A percentile compares a stretch with the other conserved stretches of the same genome.
phyloP scores from a whole-genome alignment of 2,888 invertebrate genomes.

The Meteorus colon region DNA sequence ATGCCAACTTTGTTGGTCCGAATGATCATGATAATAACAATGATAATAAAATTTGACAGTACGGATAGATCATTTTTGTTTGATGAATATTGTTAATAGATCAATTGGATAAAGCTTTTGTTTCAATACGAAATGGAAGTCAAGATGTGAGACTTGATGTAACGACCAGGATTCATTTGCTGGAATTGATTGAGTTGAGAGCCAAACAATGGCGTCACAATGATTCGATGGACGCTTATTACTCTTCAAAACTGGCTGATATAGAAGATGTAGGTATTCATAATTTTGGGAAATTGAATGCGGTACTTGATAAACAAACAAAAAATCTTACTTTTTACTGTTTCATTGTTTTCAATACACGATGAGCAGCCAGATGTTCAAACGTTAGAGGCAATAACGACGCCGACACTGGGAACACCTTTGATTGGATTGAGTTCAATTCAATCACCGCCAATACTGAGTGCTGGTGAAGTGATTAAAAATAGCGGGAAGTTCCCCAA shows the following conservation, averaged over 20 bases:
- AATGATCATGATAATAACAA: no score
- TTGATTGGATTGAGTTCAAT: slow-evolving; percentile 71
- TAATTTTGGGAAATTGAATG: slow-evolving; percentile 29
- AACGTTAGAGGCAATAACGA: slow-evolving; percentile 64
- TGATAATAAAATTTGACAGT: neutral
- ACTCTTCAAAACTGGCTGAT: slow-evolving; percentile 75
- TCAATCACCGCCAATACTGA: slow-evolving; percentile 78
- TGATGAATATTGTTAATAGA: slow-evolving; percentile 72
- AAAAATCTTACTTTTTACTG: slow-evolving; percentile 10
- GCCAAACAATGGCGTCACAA: slow-evolving; percentile 93
- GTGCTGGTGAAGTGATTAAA: slow-evolving; percentile 89
- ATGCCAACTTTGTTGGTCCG: no score
- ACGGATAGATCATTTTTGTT: slow-evolving; percentile 29
- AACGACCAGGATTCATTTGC: slow-evolving; percentile 88
- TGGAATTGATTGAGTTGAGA: slow-evolving; percentile 94
- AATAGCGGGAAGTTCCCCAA: slow-evolving; percentile 91
- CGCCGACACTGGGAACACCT: slow-evolving; percentile 59
- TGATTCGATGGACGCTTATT: slow-evolving; percentile 89
- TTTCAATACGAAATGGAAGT: slow-evolving; percentile 91
- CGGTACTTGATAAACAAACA: neutral
- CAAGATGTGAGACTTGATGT: slow-evolving; percentile 90
- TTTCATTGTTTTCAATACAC: slow-evolving; percentile 25
- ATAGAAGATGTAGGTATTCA: slow-evolving; percentile 68
- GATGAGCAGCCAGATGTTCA: slow-evolving; percentile 47
- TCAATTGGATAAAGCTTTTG: slow-evolving; percentile 87